Percentiles rank a stretch among this genome's conserved stretches.
These are phyloP conservation scores for Acanthurus lineatus DNA, from an alignment of 2,797 vertebrate genomes.

Conservation along the genomic window DNA sequence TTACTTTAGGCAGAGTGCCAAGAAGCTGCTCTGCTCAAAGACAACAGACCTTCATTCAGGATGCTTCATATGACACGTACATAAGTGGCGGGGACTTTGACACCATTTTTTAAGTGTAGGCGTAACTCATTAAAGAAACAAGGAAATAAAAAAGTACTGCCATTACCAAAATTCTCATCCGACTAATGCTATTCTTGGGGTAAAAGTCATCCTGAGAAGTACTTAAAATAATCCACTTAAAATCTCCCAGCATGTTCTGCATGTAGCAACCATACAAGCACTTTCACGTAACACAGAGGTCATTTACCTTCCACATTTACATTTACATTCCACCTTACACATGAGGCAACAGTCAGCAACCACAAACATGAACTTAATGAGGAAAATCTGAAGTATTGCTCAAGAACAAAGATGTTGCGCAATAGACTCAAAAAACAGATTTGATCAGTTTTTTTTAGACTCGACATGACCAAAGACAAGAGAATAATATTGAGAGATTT, in stretches of 20 bases:
- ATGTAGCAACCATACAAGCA: background rate
- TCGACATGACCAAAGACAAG: background rate
- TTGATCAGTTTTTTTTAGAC: background rate
- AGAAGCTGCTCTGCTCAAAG: conserved; percentile 30
- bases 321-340: no score
- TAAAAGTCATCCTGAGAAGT: background rate
- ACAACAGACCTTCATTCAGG: conserved; percentile 40
- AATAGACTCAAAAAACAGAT: background rate
- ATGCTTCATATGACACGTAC: conserved; percentile 39
- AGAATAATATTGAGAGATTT: background rate
- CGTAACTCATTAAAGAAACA: background rate
- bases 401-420: background rate
- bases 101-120: conserved; percentile 10
- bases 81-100: background rate
- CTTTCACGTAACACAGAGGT: background rate
- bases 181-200: background rate
- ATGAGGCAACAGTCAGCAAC: background rate
- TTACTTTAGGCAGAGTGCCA: conserved; percentile 67
- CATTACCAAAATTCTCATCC: background rate
- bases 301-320: no score
- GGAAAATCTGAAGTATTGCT: background rate
- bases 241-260: background rate
- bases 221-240: background rate
- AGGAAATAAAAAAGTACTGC: background rate
- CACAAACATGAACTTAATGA: background rate